Base-by-base conservation (phyloP, 1,140 invertebrate genomes). In the Megalonaias nervosa region DNA sequence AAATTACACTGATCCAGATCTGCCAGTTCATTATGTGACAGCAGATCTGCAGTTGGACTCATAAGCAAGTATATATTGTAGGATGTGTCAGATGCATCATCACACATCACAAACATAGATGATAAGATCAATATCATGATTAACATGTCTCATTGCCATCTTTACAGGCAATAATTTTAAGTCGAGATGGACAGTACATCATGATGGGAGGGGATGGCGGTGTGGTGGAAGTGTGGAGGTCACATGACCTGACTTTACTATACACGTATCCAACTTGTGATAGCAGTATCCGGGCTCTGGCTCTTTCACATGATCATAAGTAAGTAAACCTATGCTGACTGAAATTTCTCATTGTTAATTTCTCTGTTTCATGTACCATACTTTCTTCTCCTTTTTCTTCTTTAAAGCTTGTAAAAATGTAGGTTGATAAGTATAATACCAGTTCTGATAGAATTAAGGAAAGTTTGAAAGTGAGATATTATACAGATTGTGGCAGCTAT, bases 181-280 rank as follows among this genome's bases (percentile, higher is more conserved):
- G 97, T 83, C 95, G 98, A 74, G 98, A 99, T 93, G 98, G 98
- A 64, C 98, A 99, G 92, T 99, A 99, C 91, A 93, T 99, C 88
- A 91, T 93, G 62, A 95, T 99, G 93, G 98, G 97, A 72, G 97
- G 97, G 14, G 97, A 99, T 87, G 96, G 95, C 90, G 98, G 98
- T 77, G 96, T 99, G 74, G 98, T 99, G 77, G 97, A 99, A 92
- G 97, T 99, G 65, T 99, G 97, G 96, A 93, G 98, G 90, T 97
- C 98, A 67, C 98, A 99, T 92, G 98, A 98, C 86, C 93, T 99
- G 74, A 96, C 97, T 79, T 93, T 98, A 72, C 93, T 99, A 1
- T 99, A 99, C 91, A 97, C 98, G 76, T 99, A 98, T 92, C 98
- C 98, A 81, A 95, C 96, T 67, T 98, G 97, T 92, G 98, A 98